Conservation (phyloP, 2,113 vertebrate species). For the Garra rufa region DNA sequence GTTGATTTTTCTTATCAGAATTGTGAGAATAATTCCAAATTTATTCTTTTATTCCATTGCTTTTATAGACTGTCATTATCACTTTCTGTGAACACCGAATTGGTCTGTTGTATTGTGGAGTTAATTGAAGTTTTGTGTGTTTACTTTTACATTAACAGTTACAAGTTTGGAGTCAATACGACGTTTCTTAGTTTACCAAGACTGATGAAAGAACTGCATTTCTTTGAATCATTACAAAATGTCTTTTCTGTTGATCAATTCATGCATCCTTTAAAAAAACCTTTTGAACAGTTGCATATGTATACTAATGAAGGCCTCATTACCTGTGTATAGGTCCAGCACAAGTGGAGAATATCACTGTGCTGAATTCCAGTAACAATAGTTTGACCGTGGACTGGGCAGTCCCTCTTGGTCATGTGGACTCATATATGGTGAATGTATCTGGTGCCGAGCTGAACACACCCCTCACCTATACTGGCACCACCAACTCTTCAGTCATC, state of each 20-base stretch:
- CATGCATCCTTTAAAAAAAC: background rate
- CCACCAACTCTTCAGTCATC: background rate
- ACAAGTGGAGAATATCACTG: slow-evolving; percentile 16
- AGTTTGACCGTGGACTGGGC: slow-evolving; percentile 8
- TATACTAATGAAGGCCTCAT: background rate
- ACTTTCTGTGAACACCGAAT: no score
- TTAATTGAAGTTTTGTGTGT: no score
- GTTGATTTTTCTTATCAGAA: no score
- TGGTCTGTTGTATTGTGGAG: background rate
- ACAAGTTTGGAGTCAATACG: no score
- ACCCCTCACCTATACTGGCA: rapidly evolving
- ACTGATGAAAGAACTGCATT: background rate
- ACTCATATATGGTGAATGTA: slow-evolving; percentile 3
- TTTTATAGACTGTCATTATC: no score
- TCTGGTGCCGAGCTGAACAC: background rate
- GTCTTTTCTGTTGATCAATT: background rate
- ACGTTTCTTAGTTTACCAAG: no score
- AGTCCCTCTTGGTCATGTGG: slow-evolving; percentile 24
- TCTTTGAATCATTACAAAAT: background rate
- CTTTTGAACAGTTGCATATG: background rate
- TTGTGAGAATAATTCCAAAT: no score
- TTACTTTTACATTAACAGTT: no score
- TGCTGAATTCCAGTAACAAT: background rate
- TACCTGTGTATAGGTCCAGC: slow-evolving; percentile 31
- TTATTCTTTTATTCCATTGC: no score